A percentile compares a stretch with the other conserved stretches of the same genome.
Conservation (phyloP, 2,888 invertebrate genomes). For the Tipula helvola region DNA sequence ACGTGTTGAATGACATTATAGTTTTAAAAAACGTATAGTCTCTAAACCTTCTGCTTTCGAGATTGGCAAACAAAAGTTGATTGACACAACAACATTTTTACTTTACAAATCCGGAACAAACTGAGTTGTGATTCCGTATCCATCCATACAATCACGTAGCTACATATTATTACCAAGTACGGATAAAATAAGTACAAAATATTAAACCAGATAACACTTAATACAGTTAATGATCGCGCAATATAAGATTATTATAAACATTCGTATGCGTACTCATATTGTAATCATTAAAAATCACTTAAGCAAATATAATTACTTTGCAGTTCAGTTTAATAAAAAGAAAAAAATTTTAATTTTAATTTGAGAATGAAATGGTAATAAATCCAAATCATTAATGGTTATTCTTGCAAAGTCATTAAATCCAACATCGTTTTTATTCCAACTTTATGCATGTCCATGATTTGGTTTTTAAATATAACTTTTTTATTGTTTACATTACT, state of each 20-base stretch:
- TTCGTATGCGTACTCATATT: background rate
- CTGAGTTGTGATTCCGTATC: too few species aligned
- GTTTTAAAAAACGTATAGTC: too few species aligned
- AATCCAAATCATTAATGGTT: background rate
- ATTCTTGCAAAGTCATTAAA: background rate
- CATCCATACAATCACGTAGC: background rate
- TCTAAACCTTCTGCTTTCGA: too few species aligned
- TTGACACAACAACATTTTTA: too few species aligned
- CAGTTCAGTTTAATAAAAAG: background rate
- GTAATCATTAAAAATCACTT: background rate
- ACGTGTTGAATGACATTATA: too few species aligned
- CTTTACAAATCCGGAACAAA: too few species aligned
- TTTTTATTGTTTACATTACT: background rate
- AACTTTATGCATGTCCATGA: background rate
- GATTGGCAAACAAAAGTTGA: too few species aligned
- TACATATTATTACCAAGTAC: background rate
- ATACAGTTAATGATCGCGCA: background rate
- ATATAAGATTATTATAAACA: background rate
- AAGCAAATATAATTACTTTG: background rate
- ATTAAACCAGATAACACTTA: background rate
- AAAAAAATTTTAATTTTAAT: background rate
- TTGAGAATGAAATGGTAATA: background rate
- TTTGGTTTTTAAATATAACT: background rate
- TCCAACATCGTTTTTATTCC: background rate
- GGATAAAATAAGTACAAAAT: background rate